Evolutionary conservation across 2,797 vertebrate genomes (phyloP).

Genomic region (Huso huso): DNA sequence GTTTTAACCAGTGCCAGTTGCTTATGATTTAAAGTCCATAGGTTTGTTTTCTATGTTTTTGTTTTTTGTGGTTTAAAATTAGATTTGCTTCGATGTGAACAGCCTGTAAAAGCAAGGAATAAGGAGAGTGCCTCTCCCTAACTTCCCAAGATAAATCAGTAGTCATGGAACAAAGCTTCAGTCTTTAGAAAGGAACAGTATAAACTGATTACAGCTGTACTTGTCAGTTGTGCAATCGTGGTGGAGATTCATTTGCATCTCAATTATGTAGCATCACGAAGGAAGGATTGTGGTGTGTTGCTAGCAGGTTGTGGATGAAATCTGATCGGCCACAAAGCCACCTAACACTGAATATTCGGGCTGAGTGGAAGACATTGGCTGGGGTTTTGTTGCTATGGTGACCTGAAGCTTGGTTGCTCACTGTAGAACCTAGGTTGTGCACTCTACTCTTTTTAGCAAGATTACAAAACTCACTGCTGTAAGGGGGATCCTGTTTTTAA

Average conservation of each 20-base stretch:
- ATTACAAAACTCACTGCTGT: constrained; percentile 50
- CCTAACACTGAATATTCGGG: constrained; percentile 61
- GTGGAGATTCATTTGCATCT: constrained; percentile 92
- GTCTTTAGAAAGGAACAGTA: constrained; percentile 33
- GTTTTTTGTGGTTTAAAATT: background rate
- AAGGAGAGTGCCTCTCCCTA: constrained; percentile 30
- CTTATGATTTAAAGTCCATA: no score
- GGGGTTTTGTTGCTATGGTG: constrained; percentile 78
- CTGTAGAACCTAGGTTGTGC: constrained; percentile 48
- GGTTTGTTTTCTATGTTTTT: no score
- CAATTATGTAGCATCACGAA: constrained; percentile 75
- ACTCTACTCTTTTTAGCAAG: constrained; percentile 47
- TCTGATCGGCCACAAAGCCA: constrained; percentile 73
- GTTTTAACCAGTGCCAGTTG: no score
- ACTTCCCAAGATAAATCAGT: constrained; percentile 23
- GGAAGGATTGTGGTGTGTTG: constrained; percentile 58
- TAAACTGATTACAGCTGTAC: constrained; percentile 86
- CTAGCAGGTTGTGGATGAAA: constrained; percentile 74
- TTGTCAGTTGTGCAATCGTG: constrained; percentile 75
- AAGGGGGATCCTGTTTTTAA: background rate
- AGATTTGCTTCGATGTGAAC: constrained; percentile 17
- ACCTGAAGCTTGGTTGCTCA: constrained; percentile 55
- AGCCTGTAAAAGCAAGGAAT: constrained; percentile 28
- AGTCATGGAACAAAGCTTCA: constrained; percentile 21
- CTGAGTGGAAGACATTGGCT: constrained; percentile 63